phyloP scores from a whole-genome alignment of 2,113 vertebrate species.

The Meleagris gallopavo region DNA sequence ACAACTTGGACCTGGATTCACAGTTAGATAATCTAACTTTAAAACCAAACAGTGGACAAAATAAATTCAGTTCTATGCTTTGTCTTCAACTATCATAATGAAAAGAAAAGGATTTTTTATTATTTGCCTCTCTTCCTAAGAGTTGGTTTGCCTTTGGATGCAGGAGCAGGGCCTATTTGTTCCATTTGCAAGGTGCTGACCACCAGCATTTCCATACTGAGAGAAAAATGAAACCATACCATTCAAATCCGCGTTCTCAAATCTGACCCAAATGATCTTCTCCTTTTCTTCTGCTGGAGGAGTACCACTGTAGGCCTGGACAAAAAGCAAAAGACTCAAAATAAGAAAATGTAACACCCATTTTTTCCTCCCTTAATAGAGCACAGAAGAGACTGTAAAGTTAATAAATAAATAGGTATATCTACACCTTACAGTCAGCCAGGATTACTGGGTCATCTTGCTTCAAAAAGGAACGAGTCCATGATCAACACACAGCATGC shows the following conservation, averaged over 20 bases:
- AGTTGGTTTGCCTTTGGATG: not conserved
- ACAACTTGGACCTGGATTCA: not conserved
- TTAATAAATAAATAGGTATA: not conserved
- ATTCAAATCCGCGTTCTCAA: conserved; percentile 96
- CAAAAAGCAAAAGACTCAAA: conserved; percentile 18
- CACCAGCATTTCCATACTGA: not conserved
- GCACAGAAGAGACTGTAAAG: not conserved
- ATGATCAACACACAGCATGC: fast-evolving
- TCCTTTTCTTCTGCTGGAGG: conserved; percentile 95
- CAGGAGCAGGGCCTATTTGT: not conserved
- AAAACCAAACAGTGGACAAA: not conserved
- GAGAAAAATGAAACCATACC: conserved; percentile 78
- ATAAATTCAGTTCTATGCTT: not conserved
- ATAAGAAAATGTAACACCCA: not conserved
- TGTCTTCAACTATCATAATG: not conserved
- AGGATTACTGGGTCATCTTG: not conserved
- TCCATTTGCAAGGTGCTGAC: not conserved
- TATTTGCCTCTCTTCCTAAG: not conserved
- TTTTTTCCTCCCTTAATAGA: not conserved
- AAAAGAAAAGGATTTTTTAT: not conserved
- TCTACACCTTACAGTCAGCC: not conserved
- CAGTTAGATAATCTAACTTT: not conserved
- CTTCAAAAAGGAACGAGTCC: not conserved
- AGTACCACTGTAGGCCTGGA: conserved; percentile 92
- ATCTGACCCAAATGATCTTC: conserved; percentile 97